phyloP scores from a whole-genome alignment of 2,113 vertebrate genomes.

The Rhinichthys klamathensis region DNA sequence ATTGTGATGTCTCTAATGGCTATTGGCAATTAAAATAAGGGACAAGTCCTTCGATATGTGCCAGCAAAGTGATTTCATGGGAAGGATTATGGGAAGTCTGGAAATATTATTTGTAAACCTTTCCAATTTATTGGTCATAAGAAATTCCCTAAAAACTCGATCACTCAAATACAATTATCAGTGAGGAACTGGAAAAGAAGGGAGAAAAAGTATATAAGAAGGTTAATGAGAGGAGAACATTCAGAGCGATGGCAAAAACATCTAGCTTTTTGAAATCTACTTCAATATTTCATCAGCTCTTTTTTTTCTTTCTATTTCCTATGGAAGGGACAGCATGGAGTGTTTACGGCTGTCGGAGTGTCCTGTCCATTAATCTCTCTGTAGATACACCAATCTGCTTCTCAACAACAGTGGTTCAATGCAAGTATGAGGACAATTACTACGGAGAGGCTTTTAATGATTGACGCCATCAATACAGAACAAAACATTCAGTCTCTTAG shows the following conservation, averaged over 20 bases:
- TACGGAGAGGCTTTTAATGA: neutral
- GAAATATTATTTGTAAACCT: neutral
- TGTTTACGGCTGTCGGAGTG: neutral
- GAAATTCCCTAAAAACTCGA: neutral
- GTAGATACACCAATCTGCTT: neutral
- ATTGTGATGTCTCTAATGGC: neutral
- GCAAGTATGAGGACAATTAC: neutral
- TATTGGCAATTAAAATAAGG: neutral
- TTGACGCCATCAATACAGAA: neutral
- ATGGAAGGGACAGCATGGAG: neutral
- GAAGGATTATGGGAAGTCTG: neutral
- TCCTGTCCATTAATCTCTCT: constrained; percentile 18
- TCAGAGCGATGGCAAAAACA: neutral
- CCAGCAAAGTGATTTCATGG: neutral
- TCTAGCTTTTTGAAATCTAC: neutral
- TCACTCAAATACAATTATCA: constrained; percentile 10
- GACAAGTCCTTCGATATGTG: neutral
- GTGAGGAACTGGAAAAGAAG: neutral
- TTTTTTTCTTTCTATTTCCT: neutral
- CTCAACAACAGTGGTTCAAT: constrained; percentile 8
- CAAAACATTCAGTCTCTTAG: neutral
- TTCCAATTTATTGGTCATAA: neutral
- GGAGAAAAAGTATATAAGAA: neutral
- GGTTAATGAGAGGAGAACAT: neutral
- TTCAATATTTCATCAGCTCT: constrained; percentile 1